Conservation (phyloP, 2,797 vertebrate species). For the Crossoptilon crossoptilon region DNA sequence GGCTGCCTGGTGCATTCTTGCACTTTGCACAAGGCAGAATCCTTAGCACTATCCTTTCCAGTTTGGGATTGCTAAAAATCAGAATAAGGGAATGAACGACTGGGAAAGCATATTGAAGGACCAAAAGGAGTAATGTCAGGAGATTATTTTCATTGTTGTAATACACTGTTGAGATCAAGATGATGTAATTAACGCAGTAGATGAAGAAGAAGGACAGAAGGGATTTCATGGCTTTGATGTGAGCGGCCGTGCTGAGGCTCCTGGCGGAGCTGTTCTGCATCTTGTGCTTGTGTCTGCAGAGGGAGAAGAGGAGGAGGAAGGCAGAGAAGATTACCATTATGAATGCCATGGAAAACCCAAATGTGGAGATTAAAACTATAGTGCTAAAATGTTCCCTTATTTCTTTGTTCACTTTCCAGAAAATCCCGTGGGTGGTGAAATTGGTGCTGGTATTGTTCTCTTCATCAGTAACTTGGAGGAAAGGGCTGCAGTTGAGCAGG, state of each 20-base stretch:
- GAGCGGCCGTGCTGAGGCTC: not conserved
- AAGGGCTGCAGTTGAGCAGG: accelerated
- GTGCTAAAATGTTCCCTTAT: not conserved
- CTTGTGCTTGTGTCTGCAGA: constrained; percentile 57
- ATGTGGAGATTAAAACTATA: accelerated
- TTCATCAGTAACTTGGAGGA: accelerated
- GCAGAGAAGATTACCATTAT: not conserved
- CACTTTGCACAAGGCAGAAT: not conserved
- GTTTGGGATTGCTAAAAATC: constrained; percentile 38
- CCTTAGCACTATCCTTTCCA: not conserved
- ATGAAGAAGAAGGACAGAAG: not conserved
- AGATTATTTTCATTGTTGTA: accelerated
- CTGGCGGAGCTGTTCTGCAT: constrained; percentile 21
- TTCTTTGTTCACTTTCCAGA: accelerated
- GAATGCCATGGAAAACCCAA: not conserved
- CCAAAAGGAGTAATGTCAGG: accelerated
- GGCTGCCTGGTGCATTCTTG: not conserved
- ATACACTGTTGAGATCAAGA: not conserved
- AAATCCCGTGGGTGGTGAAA: accelerated
- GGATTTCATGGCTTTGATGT: constrained; percentile 62
- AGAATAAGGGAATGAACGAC: constrained; percentile 24
- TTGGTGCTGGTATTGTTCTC: accelerated
- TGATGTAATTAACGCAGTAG: not conserved
- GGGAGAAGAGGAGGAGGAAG: constrained; percentile 59
- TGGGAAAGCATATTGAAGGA: not conserved